Evolutionary conservation across 2,113 vertebrate species (phyloP).

Genomic region (Chrysochloris asiatica): DNA sequence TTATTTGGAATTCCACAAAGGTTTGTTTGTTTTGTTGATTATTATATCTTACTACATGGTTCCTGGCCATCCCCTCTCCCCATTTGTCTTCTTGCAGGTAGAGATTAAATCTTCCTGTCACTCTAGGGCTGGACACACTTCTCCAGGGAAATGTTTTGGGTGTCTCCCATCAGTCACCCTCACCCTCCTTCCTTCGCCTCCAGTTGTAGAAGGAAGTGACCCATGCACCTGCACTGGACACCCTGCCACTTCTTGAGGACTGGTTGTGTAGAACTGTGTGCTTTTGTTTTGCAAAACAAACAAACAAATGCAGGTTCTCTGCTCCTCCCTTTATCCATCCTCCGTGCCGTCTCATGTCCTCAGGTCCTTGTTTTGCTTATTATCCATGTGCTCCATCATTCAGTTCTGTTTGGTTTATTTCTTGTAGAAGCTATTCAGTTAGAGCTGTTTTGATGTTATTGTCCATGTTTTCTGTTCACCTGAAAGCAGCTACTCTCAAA

Average conservation of each 20-base stretch:
- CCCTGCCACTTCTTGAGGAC: constrained; percentile 77
- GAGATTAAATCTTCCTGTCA: constrained; percentile 80
- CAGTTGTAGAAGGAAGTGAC: constrained; percentile 78
- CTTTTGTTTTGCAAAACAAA: constrained; percentile 78
- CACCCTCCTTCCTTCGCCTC: constrained; percentile 69
- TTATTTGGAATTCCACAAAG: constrained; percentile 81
- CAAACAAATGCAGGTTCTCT: constrained; percentile 31
- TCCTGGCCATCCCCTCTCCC: constrained; percentile 76
- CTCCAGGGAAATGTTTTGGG: constrained; percentile 68
- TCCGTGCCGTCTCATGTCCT: constrained; percentile 35
- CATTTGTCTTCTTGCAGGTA: constrained; percentile 82
- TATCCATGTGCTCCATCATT: constrained; percentile 83
- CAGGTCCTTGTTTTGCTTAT: constrained; percentile 81
- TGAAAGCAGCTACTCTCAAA: constrained; percentile 76
- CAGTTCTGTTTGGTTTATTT: constrained; percentile 82
- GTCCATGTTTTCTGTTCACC: constrained; percentile 83
- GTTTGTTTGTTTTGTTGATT: constrained; percentile 82
- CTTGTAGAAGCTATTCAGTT: constrained; percentile 81
- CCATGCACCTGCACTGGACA: constrained; percentile 64
- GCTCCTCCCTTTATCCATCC: constrained; percentile 42
- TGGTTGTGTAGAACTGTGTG: constrained; percentile 75
- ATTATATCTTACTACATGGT: constrained; percentile 73
- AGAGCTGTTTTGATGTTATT: constrained; percentile 83
- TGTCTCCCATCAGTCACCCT: constrained; percentile 49
- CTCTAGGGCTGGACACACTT: constrained; percentile 73